Base-by-base conservation (phyloP, 2,888 invertebrate species). In the Lasioglossum pauxillum region DNA sequence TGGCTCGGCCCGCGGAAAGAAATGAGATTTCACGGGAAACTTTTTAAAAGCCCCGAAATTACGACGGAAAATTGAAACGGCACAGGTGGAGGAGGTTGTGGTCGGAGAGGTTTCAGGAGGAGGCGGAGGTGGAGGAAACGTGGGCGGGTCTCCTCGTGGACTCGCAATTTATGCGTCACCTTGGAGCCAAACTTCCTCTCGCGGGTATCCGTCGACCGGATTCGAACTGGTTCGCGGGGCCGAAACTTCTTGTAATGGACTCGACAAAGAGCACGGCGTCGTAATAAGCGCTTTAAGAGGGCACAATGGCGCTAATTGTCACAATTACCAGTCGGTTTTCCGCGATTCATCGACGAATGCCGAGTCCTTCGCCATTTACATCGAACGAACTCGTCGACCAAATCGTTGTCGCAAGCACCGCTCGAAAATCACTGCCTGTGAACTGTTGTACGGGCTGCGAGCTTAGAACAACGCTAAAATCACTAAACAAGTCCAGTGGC, bases 1-100 rank as follows among this genome's bases (percentile, higher is more conserved):
- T 85, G 76, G 78, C 82, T 82, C 64, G 49, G n/a, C 23, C 86
- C 79, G 41, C 75, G 49, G 76, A 75, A 77, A 87, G 86, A 86
- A 83, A 86, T 85, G 86, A 85, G 86, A 85, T 85, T 86, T 83
- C 85, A 78, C 86, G 85, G 79, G 82, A 74, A 87, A 87, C 86
- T 87, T 87, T 86, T 84, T 77, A 83, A 85, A 87, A 85, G 86
- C 86, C 53, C 76, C 86, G 83, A 85, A 85, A 87, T 86, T 85
- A 86, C 86, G 60, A 79, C 27, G 86, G 86, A 78, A 85, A 85
- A 86, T 85, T 85, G 86, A 85, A 85, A 80, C 76, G 71, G 75
- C 38, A 74, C 73, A 27, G 78, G 67, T 46, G 77, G 46, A 19
- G 78, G 78, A 19, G 16, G 77, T 19, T 27, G 44, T 10, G 49